phyloP scores from a whole-genome alignment of 1,140 invertebrate genomes.

The Lysiphlebus fabarum region DNA sequence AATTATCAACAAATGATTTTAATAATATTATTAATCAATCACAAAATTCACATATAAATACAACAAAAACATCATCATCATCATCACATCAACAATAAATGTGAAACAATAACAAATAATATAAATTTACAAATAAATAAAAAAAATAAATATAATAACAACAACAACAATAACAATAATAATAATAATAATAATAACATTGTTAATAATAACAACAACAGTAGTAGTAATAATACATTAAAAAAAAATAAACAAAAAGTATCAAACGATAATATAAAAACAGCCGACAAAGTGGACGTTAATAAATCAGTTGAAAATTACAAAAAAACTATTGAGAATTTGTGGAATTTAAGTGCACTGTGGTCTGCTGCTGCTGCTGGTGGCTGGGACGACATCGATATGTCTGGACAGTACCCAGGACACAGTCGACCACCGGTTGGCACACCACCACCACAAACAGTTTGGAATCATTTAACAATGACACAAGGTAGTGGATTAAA shows the following conservation, averaged over 20 bases:
- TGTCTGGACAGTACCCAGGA: conserved; percentile 53
- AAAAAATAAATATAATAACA: too few relatives aligned
- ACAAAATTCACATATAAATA: too few relatives aligned
- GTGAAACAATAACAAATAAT: too few relatives aligned
- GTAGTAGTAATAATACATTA: too few relatives aligned
- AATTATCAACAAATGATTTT: conserved; percentile 10
- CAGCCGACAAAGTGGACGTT: conserved; percentile 10
- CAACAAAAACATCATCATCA: too few relatives aligned
- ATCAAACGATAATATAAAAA: too few relatives aligned
- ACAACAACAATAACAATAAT: too few relatives aligned
- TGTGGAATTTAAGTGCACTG: conserved; percentile 7
- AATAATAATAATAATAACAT: too few relatives aligned
- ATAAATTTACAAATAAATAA: too few relatives aligned
- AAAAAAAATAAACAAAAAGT: too few relatives aligned
- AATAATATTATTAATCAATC: not conserved
- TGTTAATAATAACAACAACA: too few relatives aligned
- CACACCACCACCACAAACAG: conserved; percentile 49
- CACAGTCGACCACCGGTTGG: conserved; percentile 51
- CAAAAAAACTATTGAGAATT: conserved; percentile 15
- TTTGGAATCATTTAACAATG: conserved; percentile 53
- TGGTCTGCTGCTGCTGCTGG: not conserved
- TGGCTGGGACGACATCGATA: conserved; percentile 37
- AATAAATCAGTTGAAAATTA: conserved; percentile 1
- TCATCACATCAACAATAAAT: too few relatives aligned
- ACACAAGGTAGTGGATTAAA: conserved; percentile 47